Conservation (phyloP, 2,797 vertebrate genomes). For the Phrynocephalus forsythii region DNA sequence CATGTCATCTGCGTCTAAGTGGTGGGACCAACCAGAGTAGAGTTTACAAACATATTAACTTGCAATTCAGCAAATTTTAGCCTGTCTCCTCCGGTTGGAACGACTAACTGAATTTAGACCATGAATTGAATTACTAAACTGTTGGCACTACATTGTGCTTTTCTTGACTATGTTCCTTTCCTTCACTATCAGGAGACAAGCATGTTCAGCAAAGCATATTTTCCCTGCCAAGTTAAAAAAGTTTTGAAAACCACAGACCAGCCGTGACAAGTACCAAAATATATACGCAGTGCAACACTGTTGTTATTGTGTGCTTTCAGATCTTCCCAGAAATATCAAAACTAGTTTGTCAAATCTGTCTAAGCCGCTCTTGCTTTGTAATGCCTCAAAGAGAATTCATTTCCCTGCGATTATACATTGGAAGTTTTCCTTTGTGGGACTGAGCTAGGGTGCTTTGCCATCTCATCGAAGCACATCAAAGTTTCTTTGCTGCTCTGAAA, state of each 20-base stretch:
- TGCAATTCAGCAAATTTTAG: too few species aligned
- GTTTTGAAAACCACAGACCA: background rate
- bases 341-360: constrained; percentile 56
- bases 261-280: background rate
- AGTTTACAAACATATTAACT: too few species aligned
- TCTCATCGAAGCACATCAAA: constrained; percentile 68
- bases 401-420: constrained; percentile 43
- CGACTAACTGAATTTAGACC: too few species aligned
- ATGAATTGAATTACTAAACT: background rate
- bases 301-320: constrained; percentile 29
- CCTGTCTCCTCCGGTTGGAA: too few species aligned
- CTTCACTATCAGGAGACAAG: background rate
- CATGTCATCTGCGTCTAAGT: too few species aligned
- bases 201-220: too few species aligned
- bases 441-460: constrained; percentile 49
- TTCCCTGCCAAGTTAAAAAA: background rate
- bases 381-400: constrained; percentile 66
- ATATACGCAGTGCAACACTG: constrained; percentile 18
- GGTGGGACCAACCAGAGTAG: too few species aligned
- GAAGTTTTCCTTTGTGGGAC: constrained; percentile 53
- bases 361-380: constrained; percentile 42
- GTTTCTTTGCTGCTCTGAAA: constrained; percentile 52
- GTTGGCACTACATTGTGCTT: too few species aligned
- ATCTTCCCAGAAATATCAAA: constrained; percentile 46
- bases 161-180: background rate